Conservation (phyloP, 2,113 vertebrate species). For the Myiozetetes cayanensis region DNA sequence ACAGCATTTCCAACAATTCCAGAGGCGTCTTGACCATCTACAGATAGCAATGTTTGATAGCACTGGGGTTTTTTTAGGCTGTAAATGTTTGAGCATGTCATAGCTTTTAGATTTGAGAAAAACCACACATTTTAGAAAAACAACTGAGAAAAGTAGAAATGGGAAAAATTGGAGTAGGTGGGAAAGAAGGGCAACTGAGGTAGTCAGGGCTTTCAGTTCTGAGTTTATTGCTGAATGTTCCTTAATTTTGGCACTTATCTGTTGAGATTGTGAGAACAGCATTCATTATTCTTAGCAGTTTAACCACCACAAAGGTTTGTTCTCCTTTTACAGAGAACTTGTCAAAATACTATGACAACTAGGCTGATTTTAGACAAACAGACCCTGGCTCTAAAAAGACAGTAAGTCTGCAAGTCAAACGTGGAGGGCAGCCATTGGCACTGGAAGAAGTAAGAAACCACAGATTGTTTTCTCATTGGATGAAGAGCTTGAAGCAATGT, state of each 20-base stretch:
- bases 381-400: conserved; percentile 67
- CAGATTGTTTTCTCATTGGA: conserved; percentile 79
- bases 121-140: not conserved
- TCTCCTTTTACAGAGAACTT: conserved; percentile 54
- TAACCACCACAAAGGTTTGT: conserved; percentile 46
- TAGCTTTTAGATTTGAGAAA: not conserved
- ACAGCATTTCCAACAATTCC: not conserved
- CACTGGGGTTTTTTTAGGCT: not conserved
- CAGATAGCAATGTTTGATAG: not conserved
- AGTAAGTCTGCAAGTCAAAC: conserved; percentile 69
- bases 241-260: not conserved
- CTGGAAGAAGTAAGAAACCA: conserved; percentile 69
- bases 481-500: conserved; percentile 76
- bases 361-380: conserved; percentile 70
- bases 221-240: not conserved
- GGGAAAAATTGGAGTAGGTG: not conserved
- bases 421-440: conserved; percentile 78
- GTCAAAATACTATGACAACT: conserved; percentile 75
- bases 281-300: conserved; percentile 16
- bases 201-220: not conserved
- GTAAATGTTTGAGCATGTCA: not conserved
- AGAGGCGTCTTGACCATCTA: not conserved
- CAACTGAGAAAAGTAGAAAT: not conserved
- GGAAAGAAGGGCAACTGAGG: not conserved
- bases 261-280: not conserved